Base-by-base conservation (phyloP, 2,113 vertebrate genomes). In the Vombatus ursinus region DNA sequence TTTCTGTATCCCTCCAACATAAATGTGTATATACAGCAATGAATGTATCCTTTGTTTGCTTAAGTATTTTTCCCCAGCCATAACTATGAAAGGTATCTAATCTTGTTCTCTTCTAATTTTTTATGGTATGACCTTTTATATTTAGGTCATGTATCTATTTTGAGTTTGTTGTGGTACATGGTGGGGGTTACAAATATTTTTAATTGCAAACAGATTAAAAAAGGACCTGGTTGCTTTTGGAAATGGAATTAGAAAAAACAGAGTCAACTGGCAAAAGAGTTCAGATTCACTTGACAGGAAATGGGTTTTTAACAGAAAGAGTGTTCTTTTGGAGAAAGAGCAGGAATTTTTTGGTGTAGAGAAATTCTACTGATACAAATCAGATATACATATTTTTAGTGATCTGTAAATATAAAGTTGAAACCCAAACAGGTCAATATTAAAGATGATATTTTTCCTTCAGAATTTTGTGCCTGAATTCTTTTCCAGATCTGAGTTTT, bases 211-310 rank as follows among this genome's bases (percentile, higher is more conserved):
- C 31, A 68, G 61, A 37, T 68, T 68, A 16, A 37, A 68, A 68
- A 68, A 68, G 61, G 9, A 68, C 61, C 50, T 28, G 6, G 11
- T 92, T 94, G 50, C 7, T 91, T 97, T 92, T 95, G 37, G 95
- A 89, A 49, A 96, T 28, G 95, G 89, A 93, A 91, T 90, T 14
- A 95, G 26, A 91, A 93, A 49, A 52, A 52, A 93, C 94, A 92
- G 22, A 16, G 12, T 57, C 90, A 31, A 37, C 89, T 91, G 84
- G 14, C 91, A 95, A 95, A 53, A 90, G 49, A 92, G 10, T 84
- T 94, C 50, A 54, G 7, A 90, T 92, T 47, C 22, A 89, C 93
- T 95, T 95, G 68, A 52, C 44, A 44, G 28, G 37, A 94, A 97
- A 94, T 7, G 94, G 89, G 92, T 95, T 94, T 53, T 44, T 44